phyloP scores from a whole-genome alignment of 2,888 invertebrate genomes.

The Pteria penguin region DNA sequence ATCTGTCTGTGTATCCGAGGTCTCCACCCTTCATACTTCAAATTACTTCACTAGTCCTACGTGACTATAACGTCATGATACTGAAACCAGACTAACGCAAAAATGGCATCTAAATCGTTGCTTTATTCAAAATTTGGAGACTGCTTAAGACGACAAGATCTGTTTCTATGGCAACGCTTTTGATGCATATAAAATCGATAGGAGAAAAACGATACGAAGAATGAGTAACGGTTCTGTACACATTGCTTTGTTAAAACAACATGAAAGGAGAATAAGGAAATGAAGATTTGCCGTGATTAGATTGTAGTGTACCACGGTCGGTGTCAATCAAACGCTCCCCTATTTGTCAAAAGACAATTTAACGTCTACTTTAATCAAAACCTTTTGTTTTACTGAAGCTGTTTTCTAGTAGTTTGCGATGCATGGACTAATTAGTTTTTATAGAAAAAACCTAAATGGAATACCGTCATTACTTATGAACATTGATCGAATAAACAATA shows the following conservation, averaged over 20 bases:
- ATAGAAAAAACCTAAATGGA: too few relatives aligned
- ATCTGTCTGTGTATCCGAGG: too few relatives aligned
- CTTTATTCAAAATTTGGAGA: not conserved
- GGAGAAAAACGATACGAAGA: not conserved
- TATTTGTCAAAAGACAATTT: not conserved
- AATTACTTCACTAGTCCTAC: too few relatives aligned
- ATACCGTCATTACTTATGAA: too few relatives aligned
- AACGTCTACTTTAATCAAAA: not conserved
- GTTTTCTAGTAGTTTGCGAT: too few relatives aligned
- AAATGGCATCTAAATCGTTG: not conserved
- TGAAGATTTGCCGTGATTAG: not conserved
- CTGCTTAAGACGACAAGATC: not conserved
- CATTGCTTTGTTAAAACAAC: not conserved
- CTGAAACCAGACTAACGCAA: too few relatives aligned
- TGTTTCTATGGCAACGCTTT: not conserved
- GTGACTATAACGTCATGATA: too few relatives aligned
- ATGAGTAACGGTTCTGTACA: not conserved
- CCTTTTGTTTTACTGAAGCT: too few relatives aligned
- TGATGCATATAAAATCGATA: not conserved
- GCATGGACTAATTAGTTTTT: too few relatives aligned
- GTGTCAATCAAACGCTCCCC: not conserved
- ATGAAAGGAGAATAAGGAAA: not conserved
- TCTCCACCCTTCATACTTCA: too few relatives aligned
- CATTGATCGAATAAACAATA: too few relatives aligned
- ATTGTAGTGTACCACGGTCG: not conserved